These are phyloP conservation scores for Harpagoxenus sublaevis DNA, from an alignment of 2,888 invertebrate species.

Conservation along the genomic window DNA sequence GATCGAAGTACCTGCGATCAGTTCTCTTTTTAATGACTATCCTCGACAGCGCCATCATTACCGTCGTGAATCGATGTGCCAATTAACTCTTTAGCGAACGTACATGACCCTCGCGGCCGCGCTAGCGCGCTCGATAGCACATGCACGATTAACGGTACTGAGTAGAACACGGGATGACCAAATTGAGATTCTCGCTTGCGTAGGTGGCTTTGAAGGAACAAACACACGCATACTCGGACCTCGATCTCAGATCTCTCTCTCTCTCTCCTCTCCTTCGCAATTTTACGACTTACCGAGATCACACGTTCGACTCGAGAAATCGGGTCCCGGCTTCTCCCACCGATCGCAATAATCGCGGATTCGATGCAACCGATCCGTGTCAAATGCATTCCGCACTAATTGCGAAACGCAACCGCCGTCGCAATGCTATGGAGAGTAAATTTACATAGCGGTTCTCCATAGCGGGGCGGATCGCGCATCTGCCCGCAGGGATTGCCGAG, in stretches of 20 bases:
- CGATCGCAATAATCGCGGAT: not conserved
- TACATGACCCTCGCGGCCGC: conserved; percentile 14
- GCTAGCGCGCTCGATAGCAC: conserved; percentile 35
- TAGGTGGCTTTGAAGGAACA: conserved; percentile 56
- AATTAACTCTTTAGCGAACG: conserved; percentile 52
- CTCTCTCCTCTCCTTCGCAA: conserved; percentile 36
- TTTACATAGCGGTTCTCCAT: conserved; percentile 62
- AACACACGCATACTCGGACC: conserved; percentile 26
- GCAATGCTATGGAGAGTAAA: conserved; percentile 60
- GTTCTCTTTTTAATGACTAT: conserved; percentile 41
- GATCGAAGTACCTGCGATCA: not conserved
- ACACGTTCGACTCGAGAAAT: conserved; percentile 3
- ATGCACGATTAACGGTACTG: conserved; percentile 68
- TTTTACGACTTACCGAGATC: conserved; percentile 61
- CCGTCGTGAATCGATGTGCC: conserved; percentile 51
- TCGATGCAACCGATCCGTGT: conserved; percentile 37
- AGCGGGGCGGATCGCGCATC: conserved; percentile 36
- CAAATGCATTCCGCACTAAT: conserved; percentile 78
- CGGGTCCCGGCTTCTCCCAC: not conserved
- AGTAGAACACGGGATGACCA: conserved; percentile 44
- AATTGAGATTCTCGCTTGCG: conserved; percentile 63
- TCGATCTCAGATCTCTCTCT: not conserved
- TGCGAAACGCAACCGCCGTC: conserved; percentile 74
- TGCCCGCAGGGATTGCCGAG: conserved; percentile 10
- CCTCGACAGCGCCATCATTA: conserved; percentile 33